Conservation (phyloP, 2,113 vertebrate genomes). For the Redunca redunca region DNA sequence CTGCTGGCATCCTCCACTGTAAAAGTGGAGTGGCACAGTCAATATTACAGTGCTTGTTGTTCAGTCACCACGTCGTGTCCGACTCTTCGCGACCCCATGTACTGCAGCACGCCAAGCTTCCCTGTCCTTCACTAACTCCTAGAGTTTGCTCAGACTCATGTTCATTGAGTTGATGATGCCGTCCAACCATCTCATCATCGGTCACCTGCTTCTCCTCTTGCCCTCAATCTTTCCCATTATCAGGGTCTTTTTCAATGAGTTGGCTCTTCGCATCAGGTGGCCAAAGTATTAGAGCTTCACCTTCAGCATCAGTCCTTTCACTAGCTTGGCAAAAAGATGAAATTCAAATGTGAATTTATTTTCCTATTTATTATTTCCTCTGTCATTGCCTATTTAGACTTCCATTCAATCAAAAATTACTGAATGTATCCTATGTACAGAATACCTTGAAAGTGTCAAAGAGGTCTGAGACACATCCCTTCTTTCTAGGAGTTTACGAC, state of each 20-base stretch:
- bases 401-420: not conserved
- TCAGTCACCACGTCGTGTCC: not conserved
- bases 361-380: not conserved
- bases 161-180: not conserved
- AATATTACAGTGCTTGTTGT: not conserved
- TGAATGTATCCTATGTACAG: not conserved
- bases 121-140: not conserved
- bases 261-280: not conserved
- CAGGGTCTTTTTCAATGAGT: not conserved
- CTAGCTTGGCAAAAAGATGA: not conserved
- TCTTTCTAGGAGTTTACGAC: not conserved
- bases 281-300: not conserved
- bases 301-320: not conserved
- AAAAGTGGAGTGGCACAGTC: not conserved
- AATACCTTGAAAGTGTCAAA: not conserved
- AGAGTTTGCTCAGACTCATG: not conserved
- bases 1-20: not conserved
- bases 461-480: not conserved
- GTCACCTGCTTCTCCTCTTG: not conserved
- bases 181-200: not conserved
- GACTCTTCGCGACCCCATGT: not conserved
- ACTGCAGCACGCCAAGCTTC: not conserved
- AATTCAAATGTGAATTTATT: not conserved
- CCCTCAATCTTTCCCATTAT: not conserved
- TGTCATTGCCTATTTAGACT: not conserved